Evolutionary conservation across 1,140 invertebrate species (phyloP), one percentile per base, ranked within the genome.

Genomic region (Caenorhabditis elegans): DNA sequence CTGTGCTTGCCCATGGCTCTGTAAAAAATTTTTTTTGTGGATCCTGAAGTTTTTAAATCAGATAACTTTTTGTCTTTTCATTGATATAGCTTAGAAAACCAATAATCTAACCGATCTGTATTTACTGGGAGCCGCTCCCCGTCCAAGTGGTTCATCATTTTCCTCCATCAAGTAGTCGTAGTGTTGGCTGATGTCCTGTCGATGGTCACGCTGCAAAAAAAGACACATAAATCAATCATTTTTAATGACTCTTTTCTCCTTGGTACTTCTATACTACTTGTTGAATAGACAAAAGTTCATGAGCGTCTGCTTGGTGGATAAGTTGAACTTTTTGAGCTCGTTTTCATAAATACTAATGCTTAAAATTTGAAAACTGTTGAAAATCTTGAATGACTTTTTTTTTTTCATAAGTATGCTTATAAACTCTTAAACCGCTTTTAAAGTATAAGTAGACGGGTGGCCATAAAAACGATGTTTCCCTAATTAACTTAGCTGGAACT

Each of bases 131-230:
- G 60, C 60, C 36, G 60, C 10, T 19, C 60, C 60, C 22, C 60
- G 36, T 34, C 60, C 60, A 39, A 70, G 34, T 39, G 60, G 60
- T 70, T 70, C 60, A 13, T 70, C 60, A 70, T 70, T 70, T 39
- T 70, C 60, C 34, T 39, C 34, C 60, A 70, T 70, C 5, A 70
- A 70, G 60, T 70, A 70, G 60, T 70, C 60, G 60, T 70, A 70
- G 60, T 70, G 60, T 39, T 70, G 60, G 60, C 26, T 70, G 60
- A 70, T 70, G 60, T 70, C 60, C 60, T 70, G 60, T 39, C 60
- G 60, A 70, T 70, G 60, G 31, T 70, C 60, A 70, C 60, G 60
- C 60, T 70, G 60, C 60, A 70, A 53, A 17, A 60, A 55, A 55
- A 55, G 51, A 28, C 60, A 24, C 60, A 70, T 70, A 70, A 70